These are phyloP conservation scores for Gallinago jamesoni DNA, from an alignment of 2,113 vertebrate genomes.

Conservation along the genomic window DNA sequence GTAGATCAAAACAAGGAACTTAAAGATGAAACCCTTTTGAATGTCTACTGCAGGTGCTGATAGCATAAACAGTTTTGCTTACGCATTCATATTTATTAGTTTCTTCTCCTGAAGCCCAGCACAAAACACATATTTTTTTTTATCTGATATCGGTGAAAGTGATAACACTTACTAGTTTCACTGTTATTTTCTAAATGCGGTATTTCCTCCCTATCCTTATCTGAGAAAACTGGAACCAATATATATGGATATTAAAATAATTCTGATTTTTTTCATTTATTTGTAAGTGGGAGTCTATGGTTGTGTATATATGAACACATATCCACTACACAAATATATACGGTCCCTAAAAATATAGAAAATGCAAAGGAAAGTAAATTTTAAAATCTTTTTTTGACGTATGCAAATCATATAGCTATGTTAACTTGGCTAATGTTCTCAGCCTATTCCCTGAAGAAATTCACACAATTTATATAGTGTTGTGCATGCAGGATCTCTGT, in stretches of 20 bases:
- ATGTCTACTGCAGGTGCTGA: neutral
- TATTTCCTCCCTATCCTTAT: neutral
- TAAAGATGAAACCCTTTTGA: neutral
- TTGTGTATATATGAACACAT: neutral
- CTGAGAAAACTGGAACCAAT: neutral
- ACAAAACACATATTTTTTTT: neutral
- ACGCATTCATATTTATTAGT: neutral
- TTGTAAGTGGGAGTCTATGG: neutral
- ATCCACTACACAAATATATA: neutral
- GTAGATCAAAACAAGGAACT: neutral
- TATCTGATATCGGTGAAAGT: neutral
- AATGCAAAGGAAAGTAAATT: neutral
- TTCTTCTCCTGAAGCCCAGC: neutral
- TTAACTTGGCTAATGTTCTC: neutral
- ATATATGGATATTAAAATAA: neutral
- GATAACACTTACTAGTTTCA: neutral
- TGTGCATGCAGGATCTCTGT: slow-evolving; percentile 1
- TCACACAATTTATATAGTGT: neutral
- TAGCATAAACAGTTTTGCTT: neutral
- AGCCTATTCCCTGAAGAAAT: neutral
- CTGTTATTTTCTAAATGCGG: neutral
- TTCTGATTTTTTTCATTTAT: neutral
- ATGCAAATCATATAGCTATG: neutral
- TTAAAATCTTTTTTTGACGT: neutral
- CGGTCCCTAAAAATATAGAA: neutral